Percentiles rank a stretch among this genome's conserved stretches.
These are phyloP conservation scores for Drosophila setifemur DNA, from an alignment of 1,140 invertebrate species.

Conservation along the genomic window DNA sequence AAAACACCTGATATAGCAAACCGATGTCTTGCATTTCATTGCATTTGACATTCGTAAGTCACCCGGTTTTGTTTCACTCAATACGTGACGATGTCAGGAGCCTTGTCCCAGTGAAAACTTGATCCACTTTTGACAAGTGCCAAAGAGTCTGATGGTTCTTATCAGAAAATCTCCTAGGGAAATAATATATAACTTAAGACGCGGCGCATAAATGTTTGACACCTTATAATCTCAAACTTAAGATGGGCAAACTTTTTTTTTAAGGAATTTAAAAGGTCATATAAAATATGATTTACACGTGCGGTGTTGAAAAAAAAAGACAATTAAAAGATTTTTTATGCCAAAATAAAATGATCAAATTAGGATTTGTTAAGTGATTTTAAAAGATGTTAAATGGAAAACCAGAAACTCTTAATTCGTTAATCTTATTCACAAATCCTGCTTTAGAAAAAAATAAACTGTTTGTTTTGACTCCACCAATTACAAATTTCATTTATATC, in stretches of 20 bases:
- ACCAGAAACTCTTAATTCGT: too few relatives aligned
- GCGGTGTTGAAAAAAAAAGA: too few relatives aligned
- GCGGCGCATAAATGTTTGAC: slow-evolving; percentile 10
- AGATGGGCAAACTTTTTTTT: slow-evolving; percentile 1
- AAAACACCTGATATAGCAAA: slow-evolving; percentile 5
- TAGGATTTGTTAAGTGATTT: too few relatives aligned
- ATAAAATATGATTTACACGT: too few relatives aligned
- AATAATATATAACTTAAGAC: slow-evolving; percentile 24
- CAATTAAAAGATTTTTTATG: too few relatives aligned
- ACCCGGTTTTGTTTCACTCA: slow-evolving; percentile 8
- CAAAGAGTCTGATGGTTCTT: slow-evolving; percentile 19
- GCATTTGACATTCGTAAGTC: slow-evolving; percentile 47
- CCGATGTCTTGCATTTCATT: slow-evolving; percentile 45
- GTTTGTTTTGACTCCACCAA: too few relatives aligned
- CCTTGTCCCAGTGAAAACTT: slow-evolving; percentile 17
- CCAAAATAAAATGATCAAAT: too few relatives aligned
- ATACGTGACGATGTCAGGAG: slow-evolving; percentile 29
- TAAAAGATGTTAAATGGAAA: too few relatives aligned
- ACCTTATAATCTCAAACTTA: slow-evolving; percentile 13
- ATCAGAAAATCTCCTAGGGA: slow-evolving; percentile 1
- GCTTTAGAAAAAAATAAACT: too few relatives aligned
- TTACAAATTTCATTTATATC: too few relatives aligned
- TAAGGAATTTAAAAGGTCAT: background rate
- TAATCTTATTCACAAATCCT: too few relatives aligned
- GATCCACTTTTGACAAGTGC: slow-evolving; percentile 39